phyloP scores from a whole-genome alignment of 2,113 vertebrate species.

The Enhydra lutris region DNA sequence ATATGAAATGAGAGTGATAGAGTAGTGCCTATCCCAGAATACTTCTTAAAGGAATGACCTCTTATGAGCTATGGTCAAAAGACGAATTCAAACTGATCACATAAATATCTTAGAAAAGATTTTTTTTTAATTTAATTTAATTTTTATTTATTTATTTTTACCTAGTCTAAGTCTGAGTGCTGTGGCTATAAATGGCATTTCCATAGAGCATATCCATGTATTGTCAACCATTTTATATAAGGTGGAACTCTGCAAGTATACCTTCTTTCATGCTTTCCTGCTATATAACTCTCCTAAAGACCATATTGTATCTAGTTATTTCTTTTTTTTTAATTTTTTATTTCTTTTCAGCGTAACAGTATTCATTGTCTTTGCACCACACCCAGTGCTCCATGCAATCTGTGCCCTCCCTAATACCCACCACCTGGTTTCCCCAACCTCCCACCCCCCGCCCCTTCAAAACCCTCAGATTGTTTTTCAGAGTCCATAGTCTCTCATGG shows the following conservation, averaged over 20 bases:
- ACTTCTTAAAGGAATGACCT: neutral
- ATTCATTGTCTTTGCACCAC: no score
- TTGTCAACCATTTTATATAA: neutral
- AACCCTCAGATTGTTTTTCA: no score
- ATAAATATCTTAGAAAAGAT: neutral
- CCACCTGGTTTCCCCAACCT: no score
- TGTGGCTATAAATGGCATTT: neutral
- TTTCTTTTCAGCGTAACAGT: no score
- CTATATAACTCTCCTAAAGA: neutral
- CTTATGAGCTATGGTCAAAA: neutral
- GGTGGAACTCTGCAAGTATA: no score
- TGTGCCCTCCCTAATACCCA: no score
- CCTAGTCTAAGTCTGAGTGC: neutral
- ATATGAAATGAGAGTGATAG: neutral
- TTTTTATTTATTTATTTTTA: neutral
- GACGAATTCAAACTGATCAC: neutral
- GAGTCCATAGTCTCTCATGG: no score
- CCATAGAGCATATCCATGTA: neutral
- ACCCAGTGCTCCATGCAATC: no score
- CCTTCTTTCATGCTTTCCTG: neutral
- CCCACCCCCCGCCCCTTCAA: no score
- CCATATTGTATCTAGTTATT: neutral
- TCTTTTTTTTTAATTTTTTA: neutral
- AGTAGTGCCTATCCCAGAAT: neutral
- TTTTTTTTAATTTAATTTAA: neutral